These are phyloP conservation scores for Acleris holmiana DNA, from an alignment of 2,888 invertebrate species.

Conservation along the genomic window DNA sequence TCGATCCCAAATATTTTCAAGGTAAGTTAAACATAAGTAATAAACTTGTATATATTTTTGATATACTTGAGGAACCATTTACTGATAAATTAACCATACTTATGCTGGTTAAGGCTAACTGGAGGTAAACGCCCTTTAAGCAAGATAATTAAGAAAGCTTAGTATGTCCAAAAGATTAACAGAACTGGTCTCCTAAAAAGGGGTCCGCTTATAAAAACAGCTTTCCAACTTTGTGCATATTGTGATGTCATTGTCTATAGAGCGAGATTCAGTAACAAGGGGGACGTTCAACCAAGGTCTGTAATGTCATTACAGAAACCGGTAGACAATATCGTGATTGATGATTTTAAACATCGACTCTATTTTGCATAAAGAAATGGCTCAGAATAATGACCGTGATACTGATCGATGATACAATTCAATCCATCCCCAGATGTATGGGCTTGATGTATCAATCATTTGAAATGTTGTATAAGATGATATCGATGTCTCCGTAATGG, in stretches of 20 bases:
- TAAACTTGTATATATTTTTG: too few relatives aligned
- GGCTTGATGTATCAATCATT: conserved; percentile 26
- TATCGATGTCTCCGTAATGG: conserved; percentile 11
- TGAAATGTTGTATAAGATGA: conserved; percentile 13
- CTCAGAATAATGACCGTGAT: conserved; percentile 39
- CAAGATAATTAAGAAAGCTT: conserved; percentile 16
- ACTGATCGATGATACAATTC: conserved; percentile 48
- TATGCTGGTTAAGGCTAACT: conserved; percentile 1
- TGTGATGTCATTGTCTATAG: conserved; percentile 48
- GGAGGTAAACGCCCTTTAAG: conserved; percentile 8
- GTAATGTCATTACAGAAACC: conserved; percentile 30
- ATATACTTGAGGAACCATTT: not conserved
- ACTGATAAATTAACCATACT: not conserved
- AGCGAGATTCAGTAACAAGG: conserved; percentile 41
- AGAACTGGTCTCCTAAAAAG: conserved; percentile 17
- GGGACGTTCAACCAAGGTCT: conserved; percentile 49
- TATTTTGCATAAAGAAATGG: conserved; percentile 41
- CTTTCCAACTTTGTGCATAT: conserved; percentile 48
- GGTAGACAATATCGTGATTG: conserved; percentile 48
- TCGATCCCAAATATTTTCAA: too few relatives aligned
- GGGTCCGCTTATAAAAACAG: conserved; percentile 37
- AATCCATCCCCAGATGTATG: conserved; percentile 37
- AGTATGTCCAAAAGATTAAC: not conserved
- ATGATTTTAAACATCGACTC: conserved; percentile 45
- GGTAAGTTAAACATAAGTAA: too few relatives aligned